Evolutionary conservation across 2,888 invertebrate species (phyloP).

Genomic region (Tupiocoris notatus): DNA sequence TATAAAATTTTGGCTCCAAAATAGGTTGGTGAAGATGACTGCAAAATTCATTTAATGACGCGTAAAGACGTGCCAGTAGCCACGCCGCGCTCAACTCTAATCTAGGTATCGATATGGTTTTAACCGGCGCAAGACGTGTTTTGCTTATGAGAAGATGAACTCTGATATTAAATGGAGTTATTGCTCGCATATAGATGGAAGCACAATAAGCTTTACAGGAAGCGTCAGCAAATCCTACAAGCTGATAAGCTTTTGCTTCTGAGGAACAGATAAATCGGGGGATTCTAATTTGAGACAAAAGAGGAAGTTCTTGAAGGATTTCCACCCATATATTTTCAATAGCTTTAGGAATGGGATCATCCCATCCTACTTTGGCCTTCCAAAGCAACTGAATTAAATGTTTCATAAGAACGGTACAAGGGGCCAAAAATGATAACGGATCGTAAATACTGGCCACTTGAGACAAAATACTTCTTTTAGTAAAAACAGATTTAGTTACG

Average conservation of each 20-base stretch:
- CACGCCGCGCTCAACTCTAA: constrained; percentile 4
- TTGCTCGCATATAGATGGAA: constrained; percentile 2
- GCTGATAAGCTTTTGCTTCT: not conserved
- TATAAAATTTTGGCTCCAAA: not conserved
- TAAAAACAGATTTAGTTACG: not conserved
- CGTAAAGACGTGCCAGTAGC: not conserved
- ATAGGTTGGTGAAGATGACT: not conserved
- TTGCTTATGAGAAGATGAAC: not conserved
- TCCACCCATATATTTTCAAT: not conserved
- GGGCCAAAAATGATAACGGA: constrained; percentile 17
- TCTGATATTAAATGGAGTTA: not conserved
- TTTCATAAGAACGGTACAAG: constrained; percentile 1
- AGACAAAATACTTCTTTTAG: constrained; percentile 47
- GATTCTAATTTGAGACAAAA: not conserved
- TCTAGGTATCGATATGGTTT: constrained; percentile 6
- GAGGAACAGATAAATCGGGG: constrained; percentile 1
- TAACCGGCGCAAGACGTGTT: constrained; percentile 4
- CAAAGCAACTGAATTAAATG: constrained; percentile 2
- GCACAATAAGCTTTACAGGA: constrained; percentile 3
- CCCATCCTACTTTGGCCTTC: constrained; percentile 9
- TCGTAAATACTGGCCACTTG: not conserved
- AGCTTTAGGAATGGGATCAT: not conserved
- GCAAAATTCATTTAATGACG: not conserved
- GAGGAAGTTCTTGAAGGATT: not conserved
- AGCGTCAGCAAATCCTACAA: constrained; percentile 24